These are phyloP conservation scores for Notodonta ziczac DNA, from an alignment of 2,888 invertebrate species.

Conservation along the genomic window DNA sequence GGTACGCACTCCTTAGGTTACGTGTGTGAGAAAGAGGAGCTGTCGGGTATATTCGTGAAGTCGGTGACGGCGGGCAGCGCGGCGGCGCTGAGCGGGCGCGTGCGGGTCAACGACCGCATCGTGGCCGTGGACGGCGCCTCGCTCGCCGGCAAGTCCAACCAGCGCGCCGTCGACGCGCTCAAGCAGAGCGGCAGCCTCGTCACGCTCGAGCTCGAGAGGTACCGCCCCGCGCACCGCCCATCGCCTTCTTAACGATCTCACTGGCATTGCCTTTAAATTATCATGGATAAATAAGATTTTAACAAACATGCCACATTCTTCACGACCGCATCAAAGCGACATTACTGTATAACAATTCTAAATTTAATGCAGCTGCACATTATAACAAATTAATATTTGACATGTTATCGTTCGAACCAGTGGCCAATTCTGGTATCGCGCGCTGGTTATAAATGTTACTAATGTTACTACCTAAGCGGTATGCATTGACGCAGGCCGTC, in stretches of 20 bases:
- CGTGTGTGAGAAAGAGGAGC: slow-evolving; percentile 98
- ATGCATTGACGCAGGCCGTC: too few relatives aligned
- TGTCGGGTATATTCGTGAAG: slow-evolving; percentile 99
- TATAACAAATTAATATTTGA: too few relatives aligned
- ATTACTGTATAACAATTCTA: too few relatives aligned
- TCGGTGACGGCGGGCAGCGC: slow-evolving; percentile 98
- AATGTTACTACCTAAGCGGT: too few relatives aligned
- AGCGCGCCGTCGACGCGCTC: slow-evolving; percentile 98
- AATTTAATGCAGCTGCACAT: too few relatives aligned
- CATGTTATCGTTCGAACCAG: too few relatives aligned
- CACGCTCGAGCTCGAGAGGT: slow-evolving; percentile 93
- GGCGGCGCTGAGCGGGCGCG: slow-evolving; percentile 95
- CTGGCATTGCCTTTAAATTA: too few relatives aligned
- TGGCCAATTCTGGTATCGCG: too few relatives aligned
- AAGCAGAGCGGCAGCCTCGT: slow-evolving; percentile 97
- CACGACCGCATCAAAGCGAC: too few relatives aligned
- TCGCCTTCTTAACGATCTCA: neutral
- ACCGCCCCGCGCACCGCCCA: neutral
- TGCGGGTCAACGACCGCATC: slow-evolving; percentile 98
- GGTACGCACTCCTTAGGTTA: slow-evolving; percentile 85
- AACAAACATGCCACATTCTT: too few relatives aligned
- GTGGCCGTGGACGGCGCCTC: slow-evolving; percentile 98
- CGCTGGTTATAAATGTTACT: too few relatives aligned
- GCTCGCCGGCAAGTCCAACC: slow-evolving; percentile 97
- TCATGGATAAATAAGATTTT: too few relatives aligned